Evolutionary conservation across 2,113 vertebrate species (phyloP).

Genomic region (Apistogramma diplotaenia): DNA sequence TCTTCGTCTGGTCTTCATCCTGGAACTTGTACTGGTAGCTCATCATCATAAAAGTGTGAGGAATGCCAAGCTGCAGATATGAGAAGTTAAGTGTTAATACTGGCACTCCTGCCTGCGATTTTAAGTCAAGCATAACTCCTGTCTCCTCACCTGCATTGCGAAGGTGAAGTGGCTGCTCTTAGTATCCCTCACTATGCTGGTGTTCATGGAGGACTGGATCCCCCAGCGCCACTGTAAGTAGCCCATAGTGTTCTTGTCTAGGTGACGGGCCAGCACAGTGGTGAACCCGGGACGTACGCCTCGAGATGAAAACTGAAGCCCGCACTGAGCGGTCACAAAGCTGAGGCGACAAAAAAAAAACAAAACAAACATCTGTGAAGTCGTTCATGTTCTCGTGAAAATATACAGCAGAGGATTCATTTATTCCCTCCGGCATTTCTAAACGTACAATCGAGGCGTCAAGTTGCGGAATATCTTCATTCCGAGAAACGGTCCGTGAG

Average conservation of each 20-base stretch:
- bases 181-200: constrained; percentile 92
- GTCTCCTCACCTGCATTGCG: constrained; percentile 85
- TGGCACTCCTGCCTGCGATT: background rate
- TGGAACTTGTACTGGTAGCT: constrained; percentile 99
- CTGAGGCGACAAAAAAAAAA: constrained; percentile 57
- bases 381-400: background rate
- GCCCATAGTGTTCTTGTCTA: constrained; percentile 98
- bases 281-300: constrained; percentile 89
- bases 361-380: background rate
- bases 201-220: constrained; percentile 96
- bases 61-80: constrained; percentile 89
- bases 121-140: background rate
- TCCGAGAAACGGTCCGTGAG: constrained; percentile 91
- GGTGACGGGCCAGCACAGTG: constrained; percentile 89
- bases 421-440: background rate
- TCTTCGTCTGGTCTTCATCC: constrained; percentile 94
- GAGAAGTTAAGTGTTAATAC: background rate
- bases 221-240: constrained; percentile 98
- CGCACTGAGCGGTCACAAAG: constrained; percentile 90
- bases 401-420: fast-evolving
- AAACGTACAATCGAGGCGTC: constrained; percentile 88
- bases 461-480: constrained; percentile 96
- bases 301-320: constrained; percentile 91
- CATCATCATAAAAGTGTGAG: constrained; percentile 93
- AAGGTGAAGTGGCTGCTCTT: constrained; percentile 92